phyloP scores from a whole-genome alignment of 2,113 vertebrate genomes.

The Chaetorhynchus papuensis region DNA sequence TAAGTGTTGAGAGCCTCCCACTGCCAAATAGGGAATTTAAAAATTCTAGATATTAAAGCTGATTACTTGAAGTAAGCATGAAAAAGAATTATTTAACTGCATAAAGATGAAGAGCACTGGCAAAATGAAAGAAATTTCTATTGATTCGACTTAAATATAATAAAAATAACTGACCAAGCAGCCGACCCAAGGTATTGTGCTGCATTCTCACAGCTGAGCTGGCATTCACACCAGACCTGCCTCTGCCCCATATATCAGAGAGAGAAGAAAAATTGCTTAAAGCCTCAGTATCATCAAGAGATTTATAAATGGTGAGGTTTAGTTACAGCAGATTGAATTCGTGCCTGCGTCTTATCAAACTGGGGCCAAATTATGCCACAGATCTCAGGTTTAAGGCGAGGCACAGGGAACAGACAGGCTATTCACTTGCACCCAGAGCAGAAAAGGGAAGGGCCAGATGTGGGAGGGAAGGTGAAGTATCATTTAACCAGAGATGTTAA shows the following conservation, averaged over 20 bases:
- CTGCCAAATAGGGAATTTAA: not conserved
- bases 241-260: not conserved
- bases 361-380: not conserved
- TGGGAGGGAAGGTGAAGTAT: conserved; percentile 20
- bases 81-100: not conserved
- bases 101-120: fast-evolving
- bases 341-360: not conserved
- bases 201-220: not conserved
- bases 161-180: fast-evolving
- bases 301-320: not conserved
- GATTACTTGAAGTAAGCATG: not conserved
- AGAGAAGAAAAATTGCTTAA: not conserved
- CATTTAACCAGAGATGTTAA: conserved; percentile 9
- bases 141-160: not conserved
- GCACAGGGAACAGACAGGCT: not conserved
- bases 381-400: not conserved
- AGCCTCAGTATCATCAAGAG: not conserved
- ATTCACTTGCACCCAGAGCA: conserved; percentile 16
- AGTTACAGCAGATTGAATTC: not conserved
- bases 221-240: not conserved
- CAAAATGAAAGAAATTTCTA: not conserved
- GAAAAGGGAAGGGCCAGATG: conserved; percentile 14
- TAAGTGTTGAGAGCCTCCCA: not conserved
- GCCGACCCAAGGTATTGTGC: not conserved
- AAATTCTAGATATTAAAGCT: not conserved